Evolutionary conservation across 2,113 vertebrate species (phyloP), one percentile per base, ranked within the genome.

Genomic region (Lepus europaeus): DNA sequence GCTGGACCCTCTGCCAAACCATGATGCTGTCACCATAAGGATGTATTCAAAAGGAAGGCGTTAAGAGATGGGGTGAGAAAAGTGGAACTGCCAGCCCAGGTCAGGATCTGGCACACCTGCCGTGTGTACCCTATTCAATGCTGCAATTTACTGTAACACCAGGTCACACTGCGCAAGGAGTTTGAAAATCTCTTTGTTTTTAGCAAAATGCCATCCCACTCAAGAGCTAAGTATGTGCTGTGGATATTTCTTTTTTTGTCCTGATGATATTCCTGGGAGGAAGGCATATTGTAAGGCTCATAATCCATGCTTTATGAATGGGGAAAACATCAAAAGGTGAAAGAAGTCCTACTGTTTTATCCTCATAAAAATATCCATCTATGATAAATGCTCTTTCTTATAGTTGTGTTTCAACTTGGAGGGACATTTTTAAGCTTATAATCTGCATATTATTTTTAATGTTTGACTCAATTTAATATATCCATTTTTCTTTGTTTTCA

Each of bases 171-270:
- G 78, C 93, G 14, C 25, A 3, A 64, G 4, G n/a, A 59, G 19
- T 91, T 89, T 69, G 87, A 93, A 82, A 14, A 27, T 78, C 53
- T 89, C 56, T 94, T 86, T 92, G 45, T 89, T 87, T 91, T 95
- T 73, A 92, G 3, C 6, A 84, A 95, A 94, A 74, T 70, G 1
- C 2, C 5, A 94, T 89, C 96, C n/a, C 23, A 33, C 19, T 83
- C 89, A 93, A 63, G 81, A 78, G 19, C 11, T 79, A 45, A 88
- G 22, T 16, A 33, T 73, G 8, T 2, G 79, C 1, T 36, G 51
- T 93, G 2, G 2, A 56, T 49, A 84, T 49, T 83, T 36, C 63
- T 81, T 89, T 27, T 78, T 63, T 90, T 85, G 85, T 93, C 76
- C 59, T 77, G 77, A 59, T 25, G 73, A 22, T 31, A 95, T 59